Conservation (phyloP, 2,113 vertebrate species). For the Spea bombifrons region DNA sequence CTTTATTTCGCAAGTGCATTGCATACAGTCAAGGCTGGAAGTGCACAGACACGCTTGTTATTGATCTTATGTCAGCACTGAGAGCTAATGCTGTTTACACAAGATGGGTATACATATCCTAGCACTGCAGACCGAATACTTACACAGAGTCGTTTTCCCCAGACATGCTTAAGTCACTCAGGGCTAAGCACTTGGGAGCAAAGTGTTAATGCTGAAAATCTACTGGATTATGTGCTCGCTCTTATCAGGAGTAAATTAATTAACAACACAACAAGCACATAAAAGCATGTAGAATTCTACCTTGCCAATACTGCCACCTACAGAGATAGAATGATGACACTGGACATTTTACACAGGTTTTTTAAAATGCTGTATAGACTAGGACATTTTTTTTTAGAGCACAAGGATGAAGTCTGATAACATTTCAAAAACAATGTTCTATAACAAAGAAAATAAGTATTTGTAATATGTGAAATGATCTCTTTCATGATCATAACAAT, state of each 20-base stretch:
- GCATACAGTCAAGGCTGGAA: slow-evolving; percentile 34
- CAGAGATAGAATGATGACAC: slow-evolving; percentile 35
- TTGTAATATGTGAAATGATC: no score
- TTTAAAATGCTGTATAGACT: no score
- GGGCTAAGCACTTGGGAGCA: slow-evolving; percentile 29
- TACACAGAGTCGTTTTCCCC: slow-evolving; percentile 42
- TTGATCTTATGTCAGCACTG: slow-evolving; percentile 47
- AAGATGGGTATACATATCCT: slow-evolving; percentile 35
- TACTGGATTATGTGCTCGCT: fast-evolving
- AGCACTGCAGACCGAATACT: slow-evolving; percentile 34
- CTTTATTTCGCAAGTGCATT: slow-evolving; percentile 23
- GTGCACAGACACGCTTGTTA: slow-evolving; percentile 22
- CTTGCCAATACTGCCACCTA: slow-evolving; percentile 63
- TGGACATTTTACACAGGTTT: background rate
- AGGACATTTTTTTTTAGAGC: no score
- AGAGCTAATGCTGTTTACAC: slow-evolving; percentile 46
- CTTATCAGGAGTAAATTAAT: slow-evolving; percentile 6
- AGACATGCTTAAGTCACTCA: slow-evolving; percentile 42
- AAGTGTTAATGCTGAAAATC: background rate
- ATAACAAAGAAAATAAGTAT: no score
- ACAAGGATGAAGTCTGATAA: no score
- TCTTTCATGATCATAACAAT: no score
- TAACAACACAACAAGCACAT: background rate
- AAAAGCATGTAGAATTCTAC: slow-evolving; percentile 14
- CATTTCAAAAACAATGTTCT: no score